Conservation (phyloP, 2,888 invertebrate genomes). For the Zhuqinia jingwanae region DNA sequence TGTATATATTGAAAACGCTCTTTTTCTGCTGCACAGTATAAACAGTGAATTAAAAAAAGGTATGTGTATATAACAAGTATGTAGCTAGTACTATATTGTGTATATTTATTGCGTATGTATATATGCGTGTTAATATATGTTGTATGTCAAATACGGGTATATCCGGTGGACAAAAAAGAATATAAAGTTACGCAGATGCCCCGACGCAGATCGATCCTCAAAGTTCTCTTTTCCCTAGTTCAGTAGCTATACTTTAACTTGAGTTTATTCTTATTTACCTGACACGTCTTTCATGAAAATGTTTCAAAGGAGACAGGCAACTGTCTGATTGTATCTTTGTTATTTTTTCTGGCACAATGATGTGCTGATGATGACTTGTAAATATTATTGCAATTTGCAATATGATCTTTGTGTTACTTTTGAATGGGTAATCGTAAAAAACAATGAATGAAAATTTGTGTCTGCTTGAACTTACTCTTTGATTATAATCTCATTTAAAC, state of each 20-base stretch:
- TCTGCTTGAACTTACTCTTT: slow-evolving; percentile 3
- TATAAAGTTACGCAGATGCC: slow-evolving; percentile 75
- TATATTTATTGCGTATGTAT: too few species aligned
- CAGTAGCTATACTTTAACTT: background rate
- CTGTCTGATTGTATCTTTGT: too few species aligned
- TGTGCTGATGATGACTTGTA: too few species aligned
- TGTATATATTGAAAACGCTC: background rate
- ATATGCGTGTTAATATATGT: slow-evolving; percentile 31
- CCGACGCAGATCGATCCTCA: slow-evolving; percentile 75
- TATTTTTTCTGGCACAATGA: too few species aligned
- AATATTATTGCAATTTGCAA: too few species aligned
- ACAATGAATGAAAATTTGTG: slow-evolving; percentile 37
- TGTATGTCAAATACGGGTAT: slow-evolving; percentile 58
- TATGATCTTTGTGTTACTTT: background rate
- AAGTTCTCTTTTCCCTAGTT: slow-evolving; percentile 43
- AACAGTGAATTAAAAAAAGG: too few species aligned
- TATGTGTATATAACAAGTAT: background rate
- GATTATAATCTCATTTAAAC: slow-evolving; percentile 57
- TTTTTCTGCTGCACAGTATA: slow-evolving; percentile 8
- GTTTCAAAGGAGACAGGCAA: too few species aligned
- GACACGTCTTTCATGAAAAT: too few species aligned
- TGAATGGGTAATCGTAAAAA: slow-evolving; percentile 8
- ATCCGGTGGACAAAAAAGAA: slow-evolving; percentile 55
- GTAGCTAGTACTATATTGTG: too few species aligned
- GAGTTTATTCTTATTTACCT: too few species aligned